Evolutionary conservation across 1,140 invertebrate genomes (phyloP), one percentile per base, ranked within the genome.

Genomic region (Lordiphosa clarofinis): DNA sequence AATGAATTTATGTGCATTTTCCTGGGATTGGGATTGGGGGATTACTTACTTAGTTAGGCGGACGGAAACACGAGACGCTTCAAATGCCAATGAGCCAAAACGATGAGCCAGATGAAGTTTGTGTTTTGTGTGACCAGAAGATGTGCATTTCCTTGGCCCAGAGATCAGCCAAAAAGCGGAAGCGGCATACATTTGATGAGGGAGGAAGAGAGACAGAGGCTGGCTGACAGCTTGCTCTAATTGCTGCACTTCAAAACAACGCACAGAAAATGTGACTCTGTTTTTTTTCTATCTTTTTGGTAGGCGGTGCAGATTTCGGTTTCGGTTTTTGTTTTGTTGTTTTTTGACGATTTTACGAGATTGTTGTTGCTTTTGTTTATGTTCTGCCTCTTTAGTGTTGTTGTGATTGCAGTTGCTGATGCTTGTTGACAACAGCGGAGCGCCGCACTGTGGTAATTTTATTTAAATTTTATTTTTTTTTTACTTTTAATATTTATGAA

Each of bases 321-420:
- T 1, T 28, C 2, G 3, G n/a, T n/a, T n/a, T n/a, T n/a, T n/a
- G n/a, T n/a, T n/a, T n/a, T n/a, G n/a, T n/a, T n/a, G n/a, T n/a
- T 28, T 47, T 67, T 72, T 67, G 56, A 71, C 44, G 62, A 55
- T 67, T 72, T 67, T 61, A 71, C 44, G 62, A 55, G 47, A 28
- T 33, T 43, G 43, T 43, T 71, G 61, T 57, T 71, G 65, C 39
- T 64, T 74, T 82, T 82, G 62, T 82, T 81, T 81, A 61, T 67
- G 76, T 75, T 81, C 75, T 82, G 75, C 42, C 76, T 81, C 75
- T 75, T 81, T 75, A 82, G 67, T 58, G 76, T 69, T 81, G 72
- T 81, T 81, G 72, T 81, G 76, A 81, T 81, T 81, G 67, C 72
- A 65, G 71, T 81, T 81, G 67, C 60, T 28, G 46, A 55, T 70